Conservation (phyloP, 2,113 vertebrate species). For the Philantomba maxwellii region DNA sequence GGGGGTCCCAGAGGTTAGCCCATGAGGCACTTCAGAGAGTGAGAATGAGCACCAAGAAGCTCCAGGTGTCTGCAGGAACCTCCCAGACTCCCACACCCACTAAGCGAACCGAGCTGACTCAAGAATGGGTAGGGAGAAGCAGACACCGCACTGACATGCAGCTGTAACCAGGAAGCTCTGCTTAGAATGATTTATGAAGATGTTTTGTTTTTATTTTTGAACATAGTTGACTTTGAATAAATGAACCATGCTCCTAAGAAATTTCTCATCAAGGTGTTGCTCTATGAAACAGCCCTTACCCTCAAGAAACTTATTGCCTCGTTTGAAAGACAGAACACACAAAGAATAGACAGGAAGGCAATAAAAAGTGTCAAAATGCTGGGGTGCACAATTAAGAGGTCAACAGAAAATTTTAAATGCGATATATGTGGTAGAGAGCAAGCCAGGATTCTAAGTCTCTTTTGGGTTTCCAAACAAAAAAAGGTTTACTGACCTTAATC, state of each 20-base stretch:
- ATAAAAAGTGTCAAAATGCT: neutral
- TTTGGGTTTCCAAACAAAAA: neutral
- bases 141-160: accelerated
- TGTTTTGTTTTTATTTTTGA: neutral
- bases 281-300: neutral
- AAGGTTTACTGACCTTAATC: neutral
- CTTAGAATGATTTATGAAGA: neutral
- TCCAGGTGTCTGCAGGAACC: accelerated
- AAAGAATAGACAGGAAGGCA: neutral
- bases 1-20: neutral
- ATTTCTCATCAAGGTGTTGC: conserved; percentile 1
- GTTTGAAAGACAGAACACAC: neutral
- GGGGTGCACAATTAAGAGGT: neutral
- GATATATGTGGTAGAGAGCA: neutral
- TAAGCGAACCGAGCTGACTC: accelerated
- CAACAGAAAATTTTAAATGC: neutral
- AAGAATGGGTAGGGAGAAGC: neutral
- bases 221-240: conserved; percentile 20
- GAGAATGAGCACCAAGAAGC: neutral
- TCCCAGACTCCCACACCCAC: neutral
- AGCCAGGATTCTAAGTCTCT: neutral
- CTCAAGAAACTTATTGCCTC: neutral
- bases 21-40: accelerated
- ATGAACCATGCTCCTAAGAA: neutral
- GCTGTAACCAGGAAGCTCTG: neutral